Evolutionary conservation across 2,113 vertebrate species (phyloP).

Genomic region (Coptodon rendalli): DNA sequence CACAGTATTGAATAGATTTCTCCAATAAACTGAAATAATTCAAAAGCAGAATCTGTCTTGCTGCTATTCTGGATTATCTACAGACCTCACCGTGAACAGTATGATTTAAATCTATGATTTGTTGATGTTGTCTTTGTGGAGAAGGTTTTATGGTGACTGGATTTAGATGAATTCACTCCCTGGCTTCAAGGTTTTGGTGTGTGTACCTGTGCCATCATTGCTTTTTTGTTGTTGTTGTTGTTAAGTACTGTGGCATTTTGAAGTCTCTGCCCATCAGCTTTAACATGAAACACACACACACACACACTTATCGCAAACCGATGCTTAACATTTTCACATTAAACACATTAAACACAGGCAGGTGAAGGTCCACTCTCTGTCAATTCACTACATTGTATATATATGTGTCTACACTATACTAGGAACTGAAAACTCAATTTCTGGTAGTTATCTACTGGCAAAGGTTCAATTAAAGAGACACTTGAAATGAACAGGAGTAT

Average conservation of each 20-base stretch:
- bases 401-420: neutral
- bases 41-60: neutral
- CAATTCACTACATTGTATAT: neutral
- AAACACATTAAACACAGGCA: neutral
- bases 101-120: neutral
- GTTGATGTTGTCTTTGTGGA: neutral
- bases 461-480: neutral
- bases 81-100: neutral
- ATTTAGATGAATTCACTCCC: neutral
- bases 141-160: neutral
- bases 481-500: neutral
- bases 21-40: neutral
- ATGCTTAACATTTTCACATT: neutral
- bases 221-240: neutral
- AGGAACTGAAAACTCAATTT: neutral
- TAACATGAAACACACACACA: neutral
- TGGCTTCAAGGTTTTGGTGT: neutral
- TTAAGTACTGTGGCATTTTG: neutral
- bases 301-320: neutral
- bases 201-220: neutral
- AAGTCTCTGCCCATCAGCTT: neutral
- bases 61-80: neutral
- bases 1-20: neutral
- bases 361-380: neutral
- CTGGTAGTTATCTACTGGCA: neutral